Evolutionary conservation across 2,888 invertebrate species (phyloP).

Genomic region (Alsophila aescularia): DNA sequence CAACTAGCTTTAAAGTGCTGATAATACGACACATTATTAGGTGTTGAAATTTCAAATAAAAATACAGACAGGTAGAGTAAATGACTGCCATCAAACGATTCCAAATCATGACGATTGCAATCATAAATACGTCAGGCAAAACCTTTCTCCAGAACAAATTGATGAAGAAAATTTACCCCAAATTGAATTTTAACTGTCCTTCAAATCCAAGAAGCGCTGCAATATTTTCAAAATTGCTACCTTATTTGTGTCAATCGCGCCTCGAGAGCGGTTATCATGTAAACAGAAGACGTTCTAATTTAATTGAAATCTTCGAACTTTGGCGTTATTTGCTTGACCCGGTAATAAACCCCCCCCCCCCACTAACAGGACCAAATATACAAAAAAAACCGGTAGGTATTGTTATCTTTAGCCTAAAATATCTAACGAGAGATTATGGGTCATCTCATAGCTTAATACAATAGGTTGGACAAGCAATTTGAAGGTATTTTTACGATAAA

Average conservation of each 20-base stretch:
- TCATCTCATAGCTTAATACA: no score
- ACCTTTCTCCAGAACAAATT: background rate
- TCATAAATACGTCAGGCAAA: no score
- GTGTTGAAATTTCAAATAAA: no score
- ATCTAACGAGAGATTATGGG: no score
- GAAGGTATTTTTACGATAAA: no score
- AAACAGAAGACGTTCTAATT: constrained; percentile 51
- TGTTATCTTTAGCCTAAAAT: background rate
- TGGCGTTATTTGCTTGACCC: constrained; percentile 45
- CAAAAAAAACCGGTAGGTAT: background rate
- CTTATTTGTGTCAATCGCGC: constrained; percentile 37
- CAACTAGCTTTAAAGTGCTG: no score
- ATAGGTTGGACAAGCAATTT: no score
- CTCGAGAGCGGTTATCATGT: constrained; percentile 39
- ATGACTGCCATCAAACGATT: no score
- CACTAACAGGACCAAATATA: constrained; percentile 5
- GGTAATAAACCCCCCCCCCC: constrained; percentile 37
- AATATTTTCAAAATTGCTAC: constrained; percentile 30
- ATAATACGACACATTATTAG: no score
- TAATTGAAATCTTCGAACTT: constrained; percentile 44
- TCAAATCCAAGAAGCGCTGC: constrained; percentile 12
- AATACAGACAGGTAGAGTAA: no score
- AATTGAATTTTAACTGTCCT: background rate
- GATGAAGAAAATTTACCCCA: background rate
- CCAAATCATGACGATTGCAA: no score